phyloP scores from a whole-genome alignment of 2,888 invertebrate species.

The Nemotelus nigrinus region DNA sequence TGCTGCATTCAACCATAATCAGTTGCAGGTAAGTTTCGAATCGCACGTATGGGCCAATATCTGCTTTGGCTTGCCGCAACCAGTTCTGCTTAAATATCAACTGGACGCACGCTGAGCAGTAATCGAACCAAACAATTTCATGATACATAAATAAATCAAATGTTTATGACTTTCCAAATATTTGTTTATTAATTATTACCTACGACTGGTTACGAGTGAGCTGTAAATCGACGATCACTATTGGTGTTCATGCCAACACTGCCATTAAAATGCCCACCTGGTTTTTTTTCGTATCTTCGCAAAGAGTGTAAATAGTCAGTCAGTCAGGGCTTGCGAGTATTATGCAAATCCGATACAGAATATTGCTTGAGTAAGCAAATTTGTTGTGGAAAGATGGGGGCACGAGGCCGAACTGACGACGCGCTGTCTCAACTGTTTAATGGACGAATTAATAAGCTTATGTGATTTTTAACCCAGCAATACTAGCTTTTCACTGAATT shows the following conservation, averaged over 20 bases:
- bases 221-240: background rate
- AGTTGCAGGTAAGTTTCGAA: conserved; percentile 57
- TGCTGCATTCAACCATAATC: conserved; percentile 60
- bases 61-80: no score
- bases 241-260: background rate
- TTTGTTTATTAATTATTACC: conserved; percentile 25
- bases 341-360: conserved; percentile 38
- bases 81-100: no score
- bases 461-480: conserved; percentile 13
- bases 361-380: conserved; percentile 29
- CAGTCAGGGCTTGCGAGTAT: conserved; percentile 16
- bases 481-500: no score
- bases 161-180: conserved; percentile 26
- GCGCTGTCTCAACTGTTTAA: conserved; percentile 24
- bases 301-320: conserved; percentile 13
- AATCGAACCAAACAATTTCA: conserved; percentile 1
- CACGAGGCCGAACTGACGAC: conserved; percentile 13
- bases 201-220: conserved; percentile 2
- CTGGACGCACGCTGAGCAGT: background rate
- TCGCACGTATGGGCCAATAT: background rate
- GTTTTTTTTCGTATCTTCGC: conserved; percentile 1
- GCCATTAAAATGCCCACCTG: conserved; percentile 10
- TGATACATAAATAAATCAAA: background rate
- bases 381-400: conserved; percentile 6
- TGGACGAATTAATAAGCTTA: conserved; percentile 5